Conservation (phyloP, 1,140 invertebrate species). For the Paraescarpia echinospica region DNA sequence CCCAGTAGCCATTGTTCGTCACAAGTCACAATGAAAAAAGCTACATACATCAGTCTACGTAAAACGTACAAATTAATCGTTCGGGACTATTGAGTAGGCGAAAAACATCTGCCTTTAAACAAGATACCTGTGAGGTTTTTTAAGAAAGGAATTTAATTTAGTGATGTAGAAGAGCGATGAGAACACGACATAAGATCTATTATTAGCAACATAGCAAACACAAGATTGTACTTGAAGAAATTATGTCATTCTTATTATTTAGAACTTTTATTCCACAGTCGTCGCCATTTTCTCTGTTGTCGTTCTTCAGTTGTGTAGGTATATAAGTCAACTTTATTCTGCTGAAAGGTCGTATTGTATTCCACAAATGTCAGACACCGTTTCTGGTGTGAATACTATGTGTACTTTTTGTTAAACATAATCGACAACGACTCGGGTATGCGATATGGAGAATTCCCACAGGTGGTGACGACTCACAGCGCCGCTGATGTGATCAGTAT, state of each 20-base stretch:
- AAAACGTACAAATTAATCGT: not conserved
- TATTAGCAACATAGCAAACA: too few species aligned
- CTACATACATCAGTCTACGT: not conserved
- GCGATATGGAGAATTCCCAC: too few species aligned
- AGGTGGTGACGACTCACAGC: too few species aligned
- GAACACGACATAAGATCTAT: too few species aligned
- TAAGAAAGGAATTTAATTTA: not conserved
- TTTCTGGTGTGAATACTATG: too few species aligned
- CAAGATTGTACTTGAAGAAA: too few species aligned
- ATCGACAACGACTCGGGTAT: too few species aligned
- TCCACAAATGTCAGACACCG: not conserved
- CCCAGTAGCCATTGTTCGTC: not conserved
- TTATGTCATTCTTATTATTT: too few species aligned
- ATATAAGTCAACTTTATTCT: not conserved
- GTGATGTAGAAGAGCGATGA: not conserved
- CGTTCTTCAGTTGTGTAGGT: not conserved
- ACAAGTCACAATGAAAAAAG: not conserved
- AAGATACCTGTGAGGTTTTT: too few species aligned
- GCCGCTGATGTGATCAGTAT: too few species aligned
- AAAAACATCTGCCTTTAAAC: not conserved
- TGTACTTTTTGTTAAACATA: too few species aligned
- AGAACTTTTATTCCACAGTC: not conserved
- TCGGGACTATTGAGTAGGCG: not conserved
- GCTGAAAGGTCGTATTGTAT: not conserved
- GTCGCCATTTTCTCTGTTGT: not conserved